Conservation (phyloP, 2,888 invertebrate species). For the Zygaena filipendulae region DNA sequence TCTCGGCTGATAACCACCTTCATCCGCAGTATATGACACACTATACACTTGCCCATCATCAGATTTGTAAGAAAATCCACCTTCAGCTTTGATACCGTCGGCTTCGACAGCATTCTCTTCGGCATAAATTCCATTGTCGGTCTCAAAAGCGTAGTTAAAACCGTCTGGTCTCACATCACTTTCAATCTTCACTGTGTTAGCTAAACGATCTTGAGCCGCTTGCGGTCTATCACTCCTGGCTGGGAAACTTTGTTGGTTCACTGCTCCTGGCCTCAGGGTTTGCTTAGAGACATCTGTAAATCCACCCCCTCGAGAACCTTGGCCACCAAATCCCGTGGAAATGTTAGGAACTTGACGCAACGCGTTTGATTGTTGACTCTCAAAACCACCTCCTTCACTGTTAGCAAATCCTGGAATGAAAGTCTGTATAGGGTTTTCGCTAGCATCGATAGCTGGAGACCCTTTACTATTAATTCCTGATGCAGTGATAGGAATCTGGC, state of each 20-base stretch:
- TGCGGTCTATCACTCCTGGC: conserved; percentile 27
- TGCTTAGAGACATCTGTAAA: conserved; percentile 1
- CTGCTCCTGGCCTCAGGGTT: conserved; percentile 7
- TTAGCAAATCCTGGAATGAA: too few species aligned
- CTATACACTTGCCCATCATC: conserved; percentile 50
- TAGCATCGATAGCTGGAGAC: too few species aligned
- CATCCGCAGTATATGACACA: conserved; percentile 47
- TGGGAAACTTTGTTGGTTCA: conserved; percentile 8
- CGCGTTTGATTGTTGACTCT: too few species aligned
- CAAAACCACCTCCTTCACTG: too few species aligned
- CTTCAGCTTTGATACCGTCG: conserved; percentile 41
- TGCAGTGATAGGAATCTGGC: conserved; percentile 10
- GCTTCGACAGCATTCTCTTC: conserved; percentile 37
- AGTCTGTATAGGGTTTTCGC: too few species aligned
- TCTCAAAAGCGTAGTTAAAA: conserved; percentile 42
- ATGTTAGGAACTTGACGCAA: too few species aligned
- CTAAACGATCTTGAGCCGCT: conserved; percentile 29
- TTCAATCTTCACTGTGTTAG: conserved; percentile 34
- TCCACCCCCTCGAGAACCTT: too few species aligned
- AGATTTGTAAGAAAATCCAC: conserved; percentile 46
- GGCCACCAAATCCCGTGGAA: too few species aligned
- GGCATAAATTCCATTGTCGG: conserved; percentile 48
- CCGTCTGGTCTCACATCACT: conserved; percentile 35
- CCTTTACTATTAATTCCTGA: too few species aligned
- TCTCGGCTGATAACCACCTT: conserved; percentile 40